phyloP scores from a whole-genome alignment of 2,797 vertebrate genomes.

The Otolemur crassicaudatus region DNA sequence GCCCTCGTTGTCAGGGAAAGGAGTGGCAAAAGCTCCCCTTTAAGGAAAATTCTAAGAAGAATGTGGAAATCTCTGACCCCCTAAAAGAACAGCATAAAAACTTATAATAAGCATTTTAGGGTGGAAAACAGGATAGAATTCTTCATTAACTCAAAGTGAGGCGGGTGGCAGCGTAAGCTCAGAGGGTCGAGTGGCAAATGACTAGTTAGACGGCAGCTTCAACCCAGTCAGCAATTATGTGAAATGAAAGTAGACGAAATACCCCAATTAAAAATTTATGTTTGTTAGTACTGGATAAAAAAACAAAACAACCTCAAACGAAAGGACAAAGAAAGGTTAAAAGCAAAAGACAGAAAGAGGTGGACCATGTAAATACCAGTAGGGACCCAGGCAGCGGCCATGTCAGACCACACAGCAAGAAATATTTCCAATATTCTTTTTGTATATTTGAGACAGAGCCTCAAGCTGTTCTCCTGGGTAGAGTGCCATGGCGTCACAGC shows the following conservation, averaged over 20 bases:
- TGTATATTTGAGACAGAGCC: too few species aligned
- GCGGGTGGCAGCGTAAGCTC: fast-evolving
- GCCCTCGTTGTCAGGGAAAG: too few species aligned
- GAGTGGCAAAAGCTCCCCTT: too few species aligned
- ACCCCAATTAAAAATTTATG: neutral
- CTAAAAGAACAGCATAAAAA: neutral
- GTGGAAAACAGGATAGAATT: too few species aligned
- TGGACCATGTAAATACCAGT: fast-evolving
- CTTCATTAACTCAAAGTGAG: neutral
- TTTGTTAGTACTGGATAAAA: neutral
- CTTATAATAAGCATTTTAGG: neutral
- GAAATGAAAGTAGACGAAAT: too few species aligned
- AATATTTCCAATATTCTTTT: too few species aligned
- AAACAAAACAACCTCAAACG: neutral
- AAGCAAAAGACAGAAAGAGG: fast-evolving
- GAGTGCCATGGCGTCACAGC: too few species aligned
- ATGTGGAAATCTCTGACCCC: neutral
- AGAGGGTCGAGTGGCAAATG: fast-evolving
- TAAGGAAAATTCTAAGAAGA: neutral
- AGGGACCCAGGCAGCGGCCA: fast-evolving
- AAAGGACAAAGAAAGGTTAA: neutral
- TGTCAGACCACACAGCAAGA: fast-evolving
- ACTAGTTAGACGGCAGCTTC: fast-evolving
- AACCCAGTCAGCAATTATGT: neutral
- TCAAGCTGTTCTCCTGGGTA: too few species aligned